Base-by-base conservation (phyloP, 2,797 vertebrate species). In the Tachyglossus aculeatus region DNA sequence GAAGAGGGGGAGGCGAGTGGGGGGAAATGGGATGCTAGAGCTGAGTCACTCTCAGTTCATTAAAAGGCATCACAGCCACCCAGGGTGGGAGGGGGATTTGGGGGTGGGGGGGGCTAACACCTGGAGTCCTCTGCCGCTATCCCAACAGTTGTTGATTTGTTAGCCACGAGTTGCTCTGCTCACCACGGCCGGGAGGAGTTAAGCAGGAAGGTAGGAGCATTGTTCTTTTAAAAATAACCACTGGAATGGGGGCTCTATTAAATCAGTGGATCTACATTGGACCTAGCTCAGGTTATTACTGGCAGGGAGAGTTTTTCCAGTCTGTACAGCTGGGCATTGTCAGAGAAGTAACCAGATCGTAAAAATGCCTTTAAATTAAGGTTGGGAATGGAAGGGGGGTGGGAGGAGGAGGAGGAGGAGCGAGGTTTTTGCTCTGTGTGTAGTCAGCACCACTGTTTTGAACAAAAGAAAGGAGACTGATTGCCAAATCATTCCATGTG, bases 21-120 rank as follows among this genome's bases (percentile, higher is more conserved):
- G 54, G 56, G 74, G 74, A 40, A 54, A 47, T n/a, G 71, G 50
- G 43, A 60, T 7, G 41, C 58, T 77, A 59, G 64, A 82, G 65
- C 77, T 63, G 71, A 83, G 63, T 34, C 74, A 36, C 44, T 79
- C 71, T 38, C 36, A 83, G 24, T 77, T 87, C 78, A 74, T 81
- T 80, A 60, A 84, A 81, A 81, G 75, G 71, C 67, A 57, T 40
- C 64, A 37, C 22, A 44, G 25, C 78, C 45, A 50, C 33, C 9
- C 52, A 59, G 34, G 12, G 9, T 62, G 5, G n/a, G 21, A 22
- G 16, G 11, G n/a, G n/a, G n/a, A n/a, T n/a, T n/a, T n/a, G n/a
- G n/a, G n/a, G n/a, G 36, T 6, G 7, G 40, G 51, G 27, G 41
- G 43, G 80, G 19, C 44, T 52, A 58, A 56, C 39, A 48, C 44